Percentiles rank a stretch among this genome's conserved stretches.
Conservation (phyloP, 2,113 vertebrate species). For the Tringa solitaria region DNA sequence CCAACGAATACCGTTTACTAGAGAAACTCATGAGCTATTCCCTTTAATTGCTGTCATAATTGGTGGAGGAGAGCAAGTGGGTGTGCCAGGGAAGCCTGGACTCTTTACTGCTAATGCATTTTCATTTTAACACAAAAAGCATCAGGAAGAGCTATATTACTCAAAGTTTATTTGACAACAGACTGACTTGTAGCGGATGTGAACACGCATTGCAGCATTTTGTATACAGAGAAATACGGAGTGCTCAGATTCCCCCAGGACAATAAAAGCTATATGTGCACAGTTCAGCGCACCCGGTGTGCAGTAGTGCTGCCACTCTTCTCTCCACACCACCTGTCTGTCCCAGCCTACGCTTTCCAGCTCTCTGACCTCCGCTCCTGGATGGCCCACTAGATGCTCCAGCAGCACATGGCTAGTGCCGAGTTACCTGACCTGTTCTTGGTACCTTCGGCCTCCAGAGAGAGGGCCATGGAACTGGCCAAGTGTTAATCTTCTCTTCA, state of each 20-base stretch:
- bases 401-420: background rate
- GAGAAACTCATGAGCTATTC: background rate
- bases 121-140: background rate
- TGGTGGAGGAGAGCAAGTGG: background rate
- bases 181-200: background rate
- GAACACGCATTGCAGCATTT: background rate
- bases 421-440: background rate
- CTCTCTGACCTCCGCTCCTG: background rate
- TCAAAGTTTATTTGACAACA: background rate
- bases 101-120: background rate
- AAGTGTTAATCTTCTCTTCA: fast-evolving
- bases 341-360: background rate
- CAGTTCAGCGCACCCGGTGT: background rate
- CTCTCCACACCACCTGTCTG: background rate
- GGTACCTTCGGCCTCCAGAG: background rate
- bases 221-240: background rate
- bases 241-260: background rate
- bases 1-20: background rate
- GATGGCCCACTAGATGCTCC: background rate
- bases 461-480: background rate
- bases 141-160: background rate
- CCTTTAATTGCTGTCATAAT: background rate
- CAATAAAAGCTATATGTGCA: background rate
- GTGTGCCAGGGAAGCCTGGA: background rate
- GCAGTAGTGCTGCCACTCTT: background rate